Conservation (phyloP, 2,888 invertebrate species). For the Halictus quadricinctus region DNA sequence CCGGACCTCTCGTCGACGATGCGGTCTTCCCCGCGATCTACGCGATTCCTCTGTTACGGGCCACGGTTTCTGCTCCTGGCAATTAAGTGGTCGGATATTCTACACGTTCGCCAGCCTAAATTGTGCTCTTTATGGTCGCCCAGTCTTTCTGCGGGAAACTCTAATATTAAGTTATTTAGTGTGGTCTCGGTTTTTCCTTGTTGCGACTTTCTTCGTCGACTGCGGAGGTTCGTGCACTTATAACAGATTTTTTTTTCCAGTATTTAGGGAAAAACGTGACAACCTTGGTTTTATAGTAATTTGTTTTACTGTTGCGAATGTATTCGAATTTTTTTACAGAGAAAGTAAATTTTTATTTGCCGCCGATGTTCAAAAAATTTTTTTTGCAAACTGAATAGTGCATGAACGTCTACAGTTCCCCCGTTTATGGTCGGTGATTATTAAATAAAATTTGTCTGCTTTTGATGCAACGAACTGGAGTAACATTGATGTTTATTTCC, state of each 20-base stretch:
- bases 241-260: too few species aligned
- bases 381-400: background rate
- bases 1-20: constrained; percentile 7
- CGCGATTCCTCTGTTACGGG: background rate
- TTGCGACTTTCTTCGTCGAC: background rate
- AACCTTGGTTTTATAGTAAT: background rate
- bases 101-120: background rate
- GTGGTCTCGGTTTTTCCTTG: background rate
- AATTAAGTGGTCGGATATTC: background rate
- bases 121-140: background rate
- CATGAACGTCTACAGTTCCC: background rate
- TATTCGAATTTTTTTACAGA: background rate
- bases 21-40: background rate
- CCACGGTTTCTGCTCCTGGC: background rate
- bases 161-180: background rate
- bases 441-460: background rate
- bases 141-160: background rate
- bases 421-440: background rate
- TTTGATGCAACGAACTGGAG: background rate
- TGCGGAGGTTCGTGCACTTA: background rate
- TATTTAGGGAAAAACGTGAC: background rate
- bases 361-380: background rate
- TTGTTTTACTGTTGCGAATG: background rate
- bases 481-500: background rate
- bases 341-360: background rate